Base-by-base conservation (phyloP, 2,113 vertebrate species). In the Psephotus haematonotus region DNA sequence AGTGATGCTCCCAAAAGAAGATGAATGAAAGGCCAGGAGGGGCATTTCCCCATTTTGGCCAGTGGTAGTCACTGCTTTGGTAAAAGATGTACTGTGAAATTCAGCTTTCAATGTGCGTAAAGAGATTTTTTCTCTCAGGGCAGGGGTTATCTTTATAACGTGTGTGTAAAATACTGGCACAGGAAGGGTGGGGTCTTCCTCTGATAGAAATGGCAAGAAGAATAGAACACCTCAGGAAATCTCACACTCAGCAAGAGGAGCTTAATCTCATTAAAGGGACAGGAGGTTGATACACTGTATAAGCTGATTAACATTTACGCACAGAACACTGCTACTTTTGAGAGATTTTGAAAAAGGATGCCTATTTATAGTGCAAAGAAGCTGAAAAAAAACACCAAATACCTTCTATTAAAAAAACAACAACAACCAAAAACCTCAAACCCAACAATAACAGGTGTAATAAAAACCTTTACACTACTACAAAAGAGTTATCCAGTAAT, bases 241-340 rank as follows among this genome's bases (percentile, higher is more conserved):
- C 90, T 90, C 3, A 1, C 1, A 28, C 65, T 92, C 72, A 74
- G 93, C 90, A 81, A 94, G 79, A 81, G 64, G 29, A 94, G 79
- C 43, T 88, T 97, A 93, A 95, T 95, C 93, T 95, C 69, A 93
- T 93, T 95, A 95, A 89, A 94, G 57, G 85, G 85, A 94, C 82
- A 95, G 67, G 53, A 81, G 72, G 90, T 92, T 82, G 88, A 89
- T 93, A 94, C 43, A 82, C 4, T 63, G 25, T 64, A 22, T 95
- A 94, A 96, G 92, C 74, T 95, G 90, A 91, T 96, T 96, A 96
- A 85, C 65, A 44, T 82, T 91, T 81, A 85, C 2, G 15, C 82
- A 95, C 50, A 85, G 82, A 93, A 90, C 46, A 43, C 35, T 70
- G 75, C 80, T 86, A 69, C 69, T 91, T 84, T 57, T 84, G 79